Conservation (phyloP, 2,888 invertebrate species). For the Rhabditophanes sp. region DNA sequence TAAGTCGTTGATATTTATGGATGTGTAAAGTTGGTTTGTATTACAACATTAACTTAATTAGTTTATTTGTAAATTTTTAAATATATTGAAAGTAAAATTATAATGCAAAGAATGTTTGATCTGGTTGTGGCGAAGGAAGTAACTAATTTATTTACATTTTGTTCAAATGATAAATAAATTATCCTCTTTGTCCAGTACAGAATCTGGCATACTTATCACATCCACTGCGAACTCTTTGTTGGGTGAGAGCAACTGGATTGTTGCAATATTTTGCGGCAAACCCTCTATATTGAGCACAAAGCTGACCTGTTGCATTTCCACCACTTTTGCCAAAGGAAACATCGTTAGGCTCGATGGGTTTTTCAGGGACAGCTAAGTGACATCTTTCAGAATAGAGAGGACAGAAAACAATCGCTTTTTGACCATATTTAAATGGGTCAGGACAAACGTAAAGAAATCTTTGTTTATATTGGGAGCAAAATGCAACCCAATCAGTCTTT, state of each 20-base stretch:
- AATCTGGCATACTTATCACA: slow-evolving; percentile 34
- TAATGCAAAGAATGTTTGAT: too few species aligned
- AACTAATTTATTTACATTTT: too few species aligned
- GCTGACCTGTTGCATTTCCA: too few species aligned
- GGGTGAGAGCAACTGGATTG: slow-evolving; percentile 25
- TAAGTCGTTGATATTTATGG: too few species aligned
- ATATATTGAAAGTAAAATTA: too few species aligned
- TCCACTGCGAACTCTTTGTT: slow-evolving; percentile 24
- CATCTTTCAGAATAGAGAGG: slow-evolving; percentile 35
- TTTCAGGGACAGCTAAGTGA: slow-evolving; percentile 30
- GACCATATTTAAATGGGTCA: slow-evolving; percentile 21
- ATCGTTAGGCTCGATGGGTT: slow-evolving; percentile 27
- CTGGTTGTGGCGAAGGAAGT: too few species aligned
- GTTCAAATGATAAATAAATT: too few species aligned
- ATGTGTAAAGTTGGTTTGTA: too few species aligned
- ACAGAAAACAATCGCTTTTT: slow-evolving; percentile 36
- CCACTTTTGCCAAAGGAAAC: slow-evolving; percentile 1
- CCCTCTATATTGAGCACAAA: slow-evolving; percentile 16
- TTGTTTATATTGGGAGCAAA: slow-evolving; percentile 37
- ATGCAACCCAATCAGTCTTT: slow-evolving; percentile 10
- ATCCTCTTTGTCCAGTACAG: slow-evolving; percentile 11
- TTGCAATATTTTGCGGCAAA: slow-evolving; percentile 31
- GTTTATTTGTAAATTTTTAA: too few species aligned
- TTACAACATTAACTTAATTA: too few species aligned
- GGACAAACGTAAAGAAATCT: slow-evolving; percentile 38